These are phyloP conservation scores for Lottia scabra DNA, from an alignment of 2,888 invertebrate species.

Conservation along the genomic window DNA sequence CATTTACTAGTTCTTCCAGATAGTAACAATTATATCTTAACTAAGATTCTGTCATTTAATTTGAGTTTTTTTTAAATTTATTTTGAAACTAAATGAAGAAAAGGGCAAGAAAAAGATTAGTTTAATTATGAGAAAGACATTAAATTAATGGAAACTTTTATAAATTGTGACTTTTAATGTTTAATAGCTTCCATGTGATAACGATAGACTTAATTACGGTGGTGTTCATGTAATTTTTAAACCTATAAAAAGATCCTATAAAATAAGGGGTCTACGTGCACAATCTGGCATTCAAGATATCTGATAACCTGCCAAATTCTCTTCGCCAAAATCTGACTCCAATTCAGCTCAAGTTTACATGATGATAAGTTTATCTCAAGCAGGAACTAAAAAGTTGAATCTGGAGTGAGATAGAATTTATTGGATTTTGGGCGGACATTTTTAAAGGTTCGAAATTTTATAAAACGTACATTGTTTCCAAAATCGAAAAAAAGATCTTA, in stretches of 20 bases:
- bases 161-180: neutral
- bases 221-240: neutral
- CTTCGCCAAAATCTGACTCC: neutral
- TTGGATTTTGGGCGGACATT: no score
- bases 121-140: neutral
- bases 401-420: no score
- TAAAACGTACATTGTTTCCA: no score
- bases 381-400: no score
- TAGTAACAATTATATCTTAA: no score
- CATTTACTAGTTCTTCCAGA: no score
- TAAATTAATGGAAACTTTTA: conserved; percentile 5
- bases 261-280: neutral
- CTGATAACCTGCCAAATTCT: neutral
- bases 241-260: neutral
- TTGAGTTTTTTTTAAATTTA: no score
- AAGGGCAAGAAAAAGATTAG: neutral
- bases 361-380: neutral
- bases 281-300: neutral
- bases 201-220: neutral
- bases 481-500: no score
- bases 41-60: no score
- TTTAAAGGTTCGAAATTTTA: no score
- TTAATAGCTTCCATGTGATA: neutral
- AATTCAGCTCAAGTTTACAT: neutral
- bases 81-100: no score